Percentiles rank a stretch among this genome's conserved stretches.
These are phyloP conservation scores for Pristionchus mayeri DNA, from an alignment of 2,888 invertebrate genomes.

Conservation along the genomic window DNA sequence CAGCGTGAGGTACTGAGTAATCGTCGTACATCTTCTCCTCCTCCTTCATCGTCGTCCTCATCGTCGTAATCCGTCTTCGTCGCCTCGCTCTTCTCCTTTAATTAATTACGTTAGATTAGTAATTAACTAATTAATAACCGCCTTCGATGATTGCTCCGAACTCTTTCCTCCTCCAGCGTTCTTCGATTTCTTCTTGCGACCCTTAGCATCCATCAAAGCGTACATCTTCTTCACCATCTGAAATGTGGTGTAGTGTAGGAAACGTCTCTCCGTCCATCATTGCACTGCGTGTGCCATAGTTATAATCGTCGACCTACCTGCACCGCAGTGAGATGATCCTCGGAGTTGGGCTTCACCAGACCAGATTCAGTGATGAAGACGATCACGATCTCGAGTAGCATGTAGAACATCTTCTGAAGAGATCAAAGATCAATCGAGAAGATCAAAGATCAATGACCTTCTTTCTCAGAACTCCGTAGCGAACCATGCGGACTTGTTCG, in stretches of 20 bases:
- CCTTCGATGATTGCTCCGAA: background rate
- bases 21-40: conserved; percentile 1
- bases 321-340: conserved; percentile 7
- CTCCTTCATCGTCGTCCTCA: background rate
- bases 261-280: conserved; percentile 33
- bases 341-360: background rate
- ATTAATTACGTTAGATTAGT: background rate
- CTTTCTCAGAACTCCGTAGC: conserved; percentile 22
- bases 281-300: background rate
- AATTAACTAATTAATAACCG: background rate
- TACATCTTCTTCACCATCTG: conserved; percentile 11
- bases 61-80: background rate
- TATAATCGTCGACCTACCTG: conserved; percentile 1
- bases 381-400: conserved; percentile 33
- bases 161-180: background rate
- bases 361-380: conserved; percentile 20
- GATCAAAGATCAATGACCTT: background rate
- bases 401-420: conserved; percentile 18
- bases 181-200: conserved; percentile 26
- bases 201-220: background rate
- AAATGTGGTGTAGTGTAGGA: background rate
- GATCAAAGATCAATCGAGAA: background rate
- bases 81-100: conserved; percentile 14
- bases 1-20: background rate
- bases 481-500: conserved; percentile 21